Evolutionary conservation across 2,888 invertebrate species (phyloP).

Genomic region (Synanthedon vespiformis): DNA sequence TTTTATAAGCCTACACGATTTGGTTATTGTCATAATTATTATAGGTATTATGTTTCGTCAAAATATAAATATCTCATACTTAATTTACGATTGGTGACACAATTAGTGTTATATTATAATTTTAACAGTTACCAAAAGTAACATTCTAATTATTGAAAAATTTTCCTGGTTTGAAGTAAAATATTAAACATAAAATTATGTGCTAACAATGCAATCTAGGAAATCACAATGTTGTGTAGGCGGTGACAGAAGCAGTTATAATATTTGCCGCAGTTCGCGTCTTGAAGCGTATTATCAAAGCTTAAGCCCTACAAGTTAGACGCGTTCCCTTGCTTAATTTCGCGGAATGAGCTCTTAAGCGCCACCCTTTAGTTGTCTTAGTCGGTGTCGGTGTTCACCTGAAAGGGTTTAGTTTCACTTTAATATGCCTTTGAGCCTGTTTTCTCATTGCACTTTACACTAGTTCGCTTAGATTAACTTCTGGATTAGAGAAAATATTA

Average conservation of each 20-base stretch:
- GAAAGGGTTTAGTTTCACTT: constrained; percentile 14
- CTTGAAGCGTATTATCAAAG: constrained; percentile 16
- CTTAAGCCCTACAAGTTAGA: constrained; percentile 46
- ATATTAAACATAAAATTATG: too few species aligned
- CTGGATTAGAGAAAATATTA: too few species aligned
- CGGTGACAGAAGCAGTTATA: background rate
- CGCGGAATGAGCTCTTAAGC: constrained; percentile 59
- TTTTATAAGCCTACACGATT: too few species aligned
- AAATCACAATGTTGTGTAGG: background rate
- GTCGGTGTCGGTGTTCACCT: constrained; percentile 18
- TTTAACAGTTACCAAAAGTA: too few species aligned
- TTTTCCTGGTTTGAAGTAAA: too few species aligned
- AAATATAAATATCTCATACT: too few species aligned
- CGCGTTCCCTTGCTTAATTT: constrained; percentile 56
- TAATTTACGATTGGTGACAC: too few species aligned
- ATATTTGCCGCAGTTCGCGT: constrained; percentile 9
- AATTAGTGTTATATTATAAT: too few species aligned
- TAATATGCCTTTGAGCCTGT: constrained; percentile 11
- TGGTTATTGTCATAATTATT: too few species aligned
- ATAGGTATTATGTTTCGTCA: too few species aligned
- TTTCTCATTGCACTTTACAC: constrained; percentile 7
- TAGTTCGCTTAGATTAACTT: background rate
- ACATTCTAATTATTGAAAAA: too few species aligned
- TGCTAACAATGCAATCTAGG: too few species aligned
- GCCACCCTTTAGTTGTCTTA: constrained; percentile 41